phyloP scores from a whole-genome alignment of 1,140 invertebrate species.

The Rhopalosiphum padi region DNA sequence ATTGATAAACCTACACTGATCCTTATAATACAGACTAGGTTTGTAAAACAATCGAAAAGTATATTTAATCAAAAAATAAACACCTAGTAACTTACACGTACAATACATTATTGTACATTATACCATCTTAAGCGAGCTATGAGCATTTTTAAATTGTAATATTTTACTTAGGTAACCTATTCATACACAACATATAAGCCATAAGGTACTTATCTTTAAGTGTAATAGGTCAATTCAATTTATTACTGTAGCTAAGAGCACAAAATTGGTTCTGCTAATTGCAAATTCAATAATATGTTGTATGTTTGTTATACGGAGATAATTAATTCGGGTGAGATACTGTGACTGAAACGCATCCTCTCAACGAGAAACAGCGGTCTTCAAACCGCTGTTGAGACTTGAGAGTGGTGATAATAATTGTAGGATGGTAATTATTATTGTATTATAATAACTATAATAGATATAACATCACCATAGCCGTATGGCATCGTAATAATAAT shows the following conservation, averaged over 20 bases:
- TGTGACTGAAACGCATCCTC: not conserved
- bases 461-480: not conserved
- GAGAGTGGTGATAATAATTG: not conserved
- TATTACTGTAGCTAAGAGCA: not conserved
- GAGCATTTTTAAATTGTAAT: not conserved
- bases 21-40: too few relatives aligned
- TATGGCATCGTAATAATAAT: not conserved
- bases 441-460: not conserved
- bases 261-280: not conserved
- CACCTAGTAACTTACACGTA: too few relatives aligned
- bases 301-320: not conserved
- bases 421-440: not conserved
- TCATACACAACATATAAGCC: not conserved
- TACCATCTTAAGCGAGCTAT: not conserved
- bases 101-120: too few relatives aligned
- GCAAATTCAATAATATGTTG: not conserved
- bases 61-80: too few relatives aligned
- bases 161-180: not conserved
- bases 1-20: too few relatives aligned
- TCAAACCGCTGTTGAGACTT: not conserved
- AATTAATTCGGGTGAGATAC: not conserved
- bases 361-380: not conserved
- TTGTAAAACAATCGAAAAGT: too few relatives aligned
- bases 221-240: not conserved
- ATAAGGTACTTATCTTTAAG: not conserved